A percentile compares a stretch with the other conserved stretches of the same genome.
phyloP scores from a whole-genome alignment of 1,140 invertebrate species.

The Bradynema listronoti region DNA sequence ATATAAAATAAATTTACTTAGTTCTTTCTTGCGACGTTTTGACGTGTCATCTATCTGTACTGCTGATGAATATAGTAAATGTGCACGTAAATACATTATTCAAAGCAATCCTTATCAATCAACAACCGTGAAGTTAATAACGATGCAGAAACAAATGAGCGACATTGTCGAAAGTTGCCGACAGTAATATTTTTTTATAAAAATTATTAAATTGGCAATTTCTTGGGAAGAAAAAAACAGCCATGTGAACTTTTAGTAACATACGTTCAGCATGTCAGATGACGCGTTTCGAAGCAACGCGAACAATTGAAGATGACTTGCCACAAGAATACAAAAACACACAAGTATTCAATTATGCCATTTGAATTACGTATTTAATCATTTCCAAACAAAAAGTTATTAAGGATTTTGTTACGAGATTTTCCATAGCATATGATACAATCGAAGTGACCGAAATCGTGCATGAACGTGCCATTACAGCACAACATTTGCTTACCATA shows the following conservation, averaged over 20 bases:
- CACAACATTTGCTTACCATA: slow-evolving; percentile 20
- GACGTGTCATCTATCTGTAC: slow-evolving; percentile 40
- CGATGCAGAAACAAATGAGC: no score
- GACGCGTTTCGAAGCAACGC: slow-evolving; percentile 4
- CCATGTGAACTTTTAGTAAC: no score
- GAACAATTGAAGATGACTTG: slow-evolving; percentile 9
- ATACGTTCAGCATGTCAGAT: slow-evolving; percentile 12
- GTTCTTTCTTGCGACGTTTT: slow-evolving; percentile 27
- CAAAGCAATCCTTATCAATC: no score
- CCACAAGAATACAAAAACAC: slow-evolving; percentile 25
- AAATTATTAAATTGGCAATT: no score
- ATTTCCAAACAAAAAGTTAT: slow-evolving; percentile 6
- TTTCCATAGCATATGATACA: slow-evolving; percentile 26
- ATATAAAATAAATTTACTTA: slow-evolving; percentile 9
- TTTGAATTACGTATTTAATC: slow-evolving; percentile 13
- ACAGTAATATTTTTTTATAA: no score
- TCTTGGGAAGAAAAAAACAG: no score
- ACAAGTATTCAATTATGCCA: slow-evolving; percentile 1
- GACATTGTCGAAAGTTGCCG: no score
- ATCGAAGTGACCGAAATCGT: slow-evolving; percentile 22
- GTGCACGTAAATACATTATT: slow-evolving; percentile 24
- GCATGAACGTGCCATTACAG: neutral
- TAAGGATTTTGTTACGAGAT: slow-evolving; percentile 26
- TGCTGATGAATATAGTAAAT: slow-evolving; percentile 24
- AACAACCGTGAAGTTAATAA: no score